Conservation (phyloP, 2,888 invertebrate genomes). For the Ophioninae sp. region DNA sequence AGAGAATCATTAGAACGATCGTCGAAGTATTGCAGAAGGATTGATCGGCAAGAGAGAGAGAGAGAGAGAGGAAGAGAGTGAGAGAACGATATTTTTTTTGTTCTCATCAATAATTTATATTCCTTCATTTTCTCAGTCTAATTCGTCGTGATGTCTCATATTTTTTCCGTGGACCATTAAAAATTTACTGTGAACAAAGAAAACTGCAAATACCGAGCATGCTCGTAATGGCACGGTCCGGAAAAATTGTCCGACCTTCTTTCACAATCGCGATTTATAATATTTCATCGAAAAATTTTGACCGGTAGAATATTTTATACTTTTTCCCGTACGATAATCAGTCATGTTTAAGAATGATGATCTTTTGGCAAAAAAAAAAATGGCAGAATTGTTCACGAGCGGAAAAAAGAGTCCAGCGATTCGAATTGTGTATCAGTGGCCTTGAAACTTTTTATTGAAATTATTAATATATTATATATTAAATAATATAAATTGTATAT, state of each 20-base stretch:
- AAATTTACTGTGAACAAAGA: background rate
- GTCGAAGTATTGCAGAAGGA: constrained; percentile 85
- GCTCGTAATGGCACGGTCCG: background rate
- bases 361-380: background rate
- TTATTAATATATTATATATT: background rate
- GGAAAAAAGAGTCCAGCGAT: background rate
- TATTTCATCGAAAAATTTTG: background rate
- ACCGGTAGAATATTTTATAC: background rate
- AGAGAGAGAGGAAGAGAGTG: background rate
- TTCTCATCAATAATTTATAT: background rate
- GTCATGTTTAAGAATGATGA: background rate
- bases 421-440: background rate
- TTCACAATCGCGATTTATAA: background rate
- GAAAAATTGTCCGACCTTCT: background rate
- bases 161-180: background rate
- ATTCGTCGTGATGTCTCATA: too few relatives aligned
- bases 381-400: background rate
- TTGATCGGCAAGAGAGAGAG: background rate
- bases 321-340: background rate
- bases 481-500: background rate
- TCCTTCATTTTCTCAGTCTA: background rate
- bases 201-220: background rate
- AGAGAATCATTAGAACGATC: constrained; percentile 89
- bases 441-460: background rate
- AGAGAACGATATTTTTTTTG: constrained; percentile 13